These are phyloP conservation scores for Syngnathus scovelli DNA, from an alignment of 2,113 vertebrate species.

Conservation along the genomic window DNA sequence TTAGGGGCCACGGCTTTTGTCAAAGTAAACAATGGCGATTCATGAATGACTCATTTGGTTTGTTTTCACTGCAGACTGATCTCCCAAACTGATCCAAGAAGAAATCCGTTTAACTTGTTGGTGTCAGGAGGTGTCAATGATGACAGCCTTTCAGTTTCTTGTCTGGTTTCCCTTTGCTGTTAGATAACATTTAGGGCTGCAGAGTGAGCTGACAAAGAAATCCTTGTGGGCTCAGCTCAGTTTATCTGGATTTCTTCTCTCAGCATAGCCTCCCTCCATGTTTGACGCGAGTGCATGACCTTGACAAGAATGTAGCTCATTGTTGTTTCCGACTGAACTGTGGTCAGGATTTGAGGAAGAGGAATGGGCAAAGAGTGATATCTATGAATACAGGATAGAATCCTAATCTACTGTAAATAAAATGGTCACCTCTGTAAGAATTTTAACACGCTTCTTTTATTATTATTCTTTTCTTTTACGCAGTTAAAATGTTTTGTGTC, in stretches of 20 bases:
- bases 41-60: constrained; percentile 4
- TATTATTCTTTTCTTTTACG: not conserved
- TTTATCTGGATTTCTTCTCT: constrained; percentile 71
- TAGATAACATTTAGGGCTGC: constrained; percentile 66
- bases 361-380: constrained; percentile 28
- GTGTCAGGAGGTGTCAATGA: constrained; percentile 48
- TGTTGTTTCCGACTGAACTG: constrained; percentile 67
- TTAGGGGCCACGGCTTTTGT: constrained; percentile 20
- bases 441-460: too few species aligned
- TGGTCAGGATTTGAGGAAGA: constrained; percentile 51
- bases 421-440: constrained; percentile 6
- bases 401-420: constrained; percentile 13
- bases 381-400: constrained; percentile 5
- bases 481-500: not conserved
- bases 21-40: not conserved
- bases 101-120: constrained; percentile 32
- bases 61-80: constrained; percentile 16
- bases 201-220: constrained; percentile 47
- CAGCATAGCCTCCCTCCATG: constrained; percentile 35
- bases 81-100: constrained; percentile 9
- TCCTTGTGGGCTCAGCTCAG: constrained; percentile 56
- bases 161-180: constrained; percentile 55
- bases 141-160: constrained; percentile 57
- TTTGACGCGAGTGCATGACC: constrained; percentile 61
- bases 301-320: constrained; percentile 73